Percentiles rank a stretch among this genome's conserved stretches.
phyloP scores from a whole-genome alignment of 2,888 invertebrate genomes.

The Mythimna pallens region DNA sequence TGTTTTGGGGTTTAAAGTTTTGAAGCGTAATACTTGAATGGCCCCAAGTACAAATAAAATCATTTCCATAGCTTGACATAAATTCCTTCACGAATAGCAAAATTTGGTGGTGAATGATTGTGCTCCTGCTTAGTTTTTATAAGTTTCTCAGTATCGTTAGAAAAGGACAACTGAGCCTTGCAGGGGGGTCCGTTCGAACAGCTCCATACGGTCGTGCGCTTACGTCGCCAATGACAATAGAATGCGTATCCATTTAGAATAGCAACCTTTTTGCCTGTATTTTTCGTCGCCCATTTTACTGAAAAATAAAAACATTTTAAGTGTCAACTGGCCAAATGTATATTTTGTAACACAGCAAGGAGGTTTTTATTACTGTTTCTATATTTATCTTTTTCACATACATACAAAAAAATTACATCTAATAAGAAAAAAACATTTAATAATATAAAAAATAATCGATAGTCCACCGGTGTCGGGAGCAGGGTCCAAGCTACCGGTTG shows the following conservation, averaged over 20 bases:
- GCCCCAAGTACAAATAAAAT: background rate
- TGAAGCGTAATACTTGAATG: background rate
- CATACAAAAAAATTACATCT: too few species aligned
- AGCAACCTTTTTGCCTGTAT: conserved; percentile 64
- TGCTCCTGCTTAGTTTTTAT: conserved; percentile 79
- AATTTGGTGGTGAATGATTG: conserved; percentile 74
- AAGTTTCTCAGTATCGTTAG: conserved; percentile 9
- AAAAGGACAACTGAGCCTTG: conserved; percentile 59
- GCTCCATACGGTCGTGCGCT: conserved; percentile 60
- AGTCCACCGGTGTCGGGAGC: too few species aligned
- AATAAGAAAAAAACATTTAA: too few species aligned
- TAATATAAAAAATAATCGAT: too few species aligned
- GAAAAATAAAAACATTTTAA: background rate
- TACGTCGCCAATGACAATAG: conserved; percentile 55
- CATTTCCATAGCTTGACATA: conserved; percentile 8
- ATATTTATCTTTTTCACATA: too few species aligned
- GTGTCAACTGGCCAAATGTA: background rate
- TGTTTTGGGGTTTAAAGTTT: too few species aligned
- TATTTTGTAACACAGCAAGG: background rate
- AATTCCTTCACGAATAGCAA: conserved; percentile 17
- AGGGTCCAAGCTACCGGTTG: too few species aligned
- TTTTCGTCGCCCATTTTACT: conserved; percentile 56
- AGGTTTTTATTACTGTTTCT: too few species aligned
- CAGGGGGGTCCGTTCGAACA: conserved; percentile 68
- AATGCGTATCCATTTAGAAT: conserved; percentile 68